A percentile compares a stretch with the other conserved stretches of the same genome.
Evolutionary conservation across 1,140 invertebrate genomes (phyloP).

Genomic region (Lethocerus indicus): DNA sequence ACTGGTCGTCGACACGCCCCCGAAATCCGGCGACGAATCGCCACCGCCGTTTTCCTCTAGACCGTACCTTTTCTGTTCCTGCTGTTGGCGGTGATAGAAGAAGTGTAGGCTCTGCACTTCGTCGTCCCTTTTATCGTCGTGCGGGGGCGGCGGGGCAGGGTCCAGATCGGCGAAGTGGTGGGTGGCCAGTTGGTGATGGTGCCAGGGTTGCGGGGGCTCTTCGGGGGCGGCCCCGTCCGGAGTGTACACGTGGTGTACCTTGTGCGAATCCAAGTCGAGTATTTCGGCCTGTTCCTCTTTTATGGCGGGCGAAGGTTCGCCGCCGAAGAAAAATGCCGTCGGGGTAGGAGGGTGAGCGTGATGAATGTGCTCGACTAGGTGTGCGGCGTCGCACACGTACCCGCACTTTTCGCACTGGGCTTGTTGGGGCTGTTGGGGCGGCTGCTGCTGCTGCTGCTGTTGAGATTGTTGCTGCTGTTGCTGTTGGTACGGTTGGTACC

Average conservation of each 20-base stretch:
- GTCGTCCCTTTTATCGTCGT: no score
- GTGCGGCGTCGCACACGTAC: slow-evolving; percentile 47
- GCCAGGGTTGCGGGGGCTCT: slow-evolving; percentile 18
- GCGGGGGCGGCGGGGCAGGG: no score
- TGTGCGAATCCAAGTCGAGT: slow-evolving; percentile 73
- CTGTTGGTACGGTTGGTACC: slow-evolving; percentile 12
- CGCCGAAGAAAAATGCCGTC: slow-evolving; percentile 25
- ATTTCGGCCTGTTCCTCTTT: slow-evolving; percentile 56
- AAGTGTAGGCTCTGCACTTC: slow-evolving; percentile 4
- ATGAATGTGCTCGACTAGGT: slow-evolving; percentile 50
- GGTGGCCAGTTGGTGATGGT: slow-evolving; percentile 2
- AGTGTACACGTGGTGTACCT: slow-evolving; percentile 53
- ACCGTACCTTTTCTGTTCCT: slow-evolving; percentile 12
- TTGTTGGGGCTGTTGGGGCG: no score
- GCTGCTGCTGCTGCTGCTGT: slow-evolving; percentile 36
- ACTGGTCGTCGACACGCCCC: slow-evolving; percentile 24
- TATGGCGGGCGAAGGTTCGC: slow-evolving; percentile 22
- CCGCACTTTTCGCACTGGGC: slow-evolving; percentile 68
- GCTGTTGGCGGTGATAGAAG: slow-evolving; percentile 11
- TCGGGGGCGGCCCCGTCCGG: slow-evolving; percentile 22
- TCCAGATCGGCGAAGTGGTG: no score
- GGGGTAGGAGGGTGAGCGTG: slow-evolving; percentile 43
- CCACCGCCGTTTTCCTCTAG: slow-evolving; percentile 12
- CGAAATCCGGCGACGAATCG: slow-evolving; percentile 14
- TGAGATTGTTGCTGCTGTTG: slow-evolving; percentile 29